These are phyloP conservation scores for Gallinago jamesoni DNA, from an alignment of 2,113 vertebrate species.

Conservation along the genomic window DNA sequence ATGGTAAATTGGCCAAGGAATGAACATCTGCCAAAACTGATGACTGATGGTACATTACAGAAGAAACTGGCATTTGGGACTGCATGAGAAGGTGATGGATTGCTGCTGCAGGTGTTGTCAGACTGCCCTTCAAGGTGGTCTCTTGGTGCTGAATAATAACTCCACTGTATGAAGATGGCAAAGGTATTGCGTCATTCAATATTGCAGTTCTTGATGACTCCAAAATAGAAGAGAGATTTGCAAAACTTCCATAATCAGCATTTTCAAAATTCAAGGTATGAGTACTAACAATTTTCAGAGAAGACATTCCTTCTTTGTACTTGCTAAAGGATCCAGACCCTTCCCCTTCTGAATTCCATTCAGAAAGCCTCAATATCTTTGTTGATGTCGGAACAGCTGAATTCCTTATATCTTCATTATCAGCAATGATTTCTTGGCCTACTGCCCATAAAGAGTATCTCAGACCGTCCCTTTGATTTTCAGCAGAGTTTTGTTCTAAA, in stretches of 20 bases:
- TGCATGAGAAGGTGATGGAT: not conserved
- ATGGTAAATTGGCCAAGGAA: not conserved
- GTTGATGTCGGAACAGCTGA: not conserved
- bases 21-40: not conserved
- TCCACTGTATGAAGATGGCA: not conserved
- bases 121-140: not conserved
- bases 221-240: not conserved
- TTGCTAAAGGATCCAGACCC: not conserved
- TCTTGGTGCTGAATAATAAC: not conserved
- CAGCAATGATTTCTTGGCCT: not conserved
- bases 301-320: not conserved
- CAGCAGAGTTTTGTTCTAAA: not conserved
- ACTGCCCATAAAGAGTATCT: not conserved
- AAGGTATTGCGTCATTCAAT: not conserved
- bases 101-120: not conserved
- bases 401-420: not conserved
- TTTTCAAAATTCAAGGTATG: slow-evolving; percentile 10
- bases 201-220: not conserved
- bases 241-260: not conserved
- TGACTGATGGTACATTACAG: not conserved
- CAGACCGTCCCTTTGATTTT: not conserved
- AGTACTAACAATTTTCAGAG: not conserved
- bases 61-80: not conserved
- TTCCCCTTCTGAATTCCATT: not conserved
- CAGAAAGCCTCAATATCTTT: not conserved